Base-by-base conservation (phyloP, 2,888 invertebrate genomes). In the Fragum sueziense region DNA sequence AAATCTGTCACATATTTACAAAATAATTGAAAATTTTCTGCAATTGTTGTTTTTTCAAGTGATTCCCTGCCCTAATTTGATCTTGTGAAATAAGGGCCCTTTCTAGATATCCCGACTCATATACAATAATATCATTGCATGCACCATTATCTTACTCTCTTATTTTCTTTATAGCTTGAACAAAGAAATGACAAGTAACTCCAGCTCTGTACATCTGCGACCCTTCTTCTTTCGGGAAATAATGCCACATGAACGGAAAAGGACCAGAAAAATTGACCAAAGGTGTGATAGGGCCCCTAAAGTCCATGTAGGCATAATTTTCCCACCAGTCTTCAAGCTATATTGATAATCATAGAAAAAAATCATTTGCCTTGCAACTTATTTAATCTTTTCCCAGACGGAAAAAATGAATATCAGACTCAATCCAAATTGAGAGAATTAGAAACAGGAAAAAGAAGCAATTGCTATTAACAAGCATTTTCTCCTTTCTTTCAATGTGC, bases 291-390 rank as follows among this genome's bases (percentile, higher is more conserved):
- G 95, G 95, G 17, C 92, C 85, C 29, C 95, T 92, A 34, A 93
- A 85, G 67, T 93, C 91, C 72, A 95, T 92, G 88, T 95, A 95
- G 0, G 94, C 95, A 82, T 94, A 93, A 47, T 94, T 93, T 86
- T 94, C 94, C 95, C 95, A 95, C 94, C 95, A 95, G 84, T 92
- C 91, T 79, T 94, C 94, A 54, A 94, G 82, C 93, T 93, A 70
- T 14, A 37, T 14, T n/a, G n/a, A n/a, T n/a, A n/a, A n/a, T n/a
- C n/a, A n/a, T n/a, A n/a, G n/a, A n/a, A n/a, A n/a, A n/a, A n/a
- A n/a, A n/a, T n/a, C n/a, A n/a, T n/a, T n/a, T n/a, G n/a, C n/a
- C n/a, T n/a, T n/a, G n/a, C n/a, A n/a, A n/a, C n/a, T n/a, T n/a
- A n/a, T n/a, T n/a, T n/a, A n/a, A n/a, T n/a, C n/a, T n/a, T n/a